Base-by-base conservation (phyloP, 2,797 vertebrate species). In the Schizopygopsis malacanthus region DNA sequence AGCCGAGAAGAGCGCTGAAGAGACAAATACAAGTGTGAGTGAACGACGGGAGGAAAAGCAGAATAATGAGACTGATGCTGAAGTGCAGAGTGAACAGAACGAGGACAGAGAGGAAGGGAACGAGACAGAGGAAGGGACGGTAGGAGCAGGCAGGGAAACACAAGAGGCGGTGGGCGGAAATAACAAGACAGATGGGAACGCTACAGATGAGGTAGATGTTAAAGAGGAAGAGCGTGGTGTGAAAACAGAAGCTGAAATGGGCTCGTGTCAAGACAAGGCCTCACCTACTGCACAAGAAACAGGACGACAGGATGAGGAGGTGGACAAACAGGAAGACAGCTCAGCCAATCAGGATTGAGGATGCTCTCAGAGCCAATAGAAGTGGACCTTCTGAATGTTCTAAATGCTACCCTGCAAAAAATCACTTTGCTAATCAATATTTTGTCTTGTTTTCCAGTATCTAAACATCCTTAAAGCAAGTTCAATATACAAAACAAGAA, bases 191-290 rank as follows among this genome's bases (percentile, higher is more conserved):
- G 85, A 86, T 33, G 13, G 76, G 11, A 89, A 90, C 76, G 81
- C 85, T 78, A 73, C 92, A 79, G 85, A 71, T 2, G 91, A 88
- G 65, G 37, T 33, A 43, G 87, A 84, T n/a, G 83, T 84, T 67
- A 80, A 88, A 73, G 92, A 43, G 28, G 85, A 33, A 77, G 78
- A 73, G 73, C 79, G 18, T 72, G 43, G 52, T 28, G 56, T 70
- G 52, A 75, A 83, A 73, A 80, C 56, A 18, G 59, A 80, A 33
- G 50, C 47, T n/a, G 79, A 45, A 69, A 70, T 47, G 54, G 56
- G 41, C 9, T 28, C 16, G 22, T 18, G 61, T 43, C 18, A 22
- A 33, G 52, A 63, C 73, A 18, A 56, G 70, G 41, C 79, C 28
- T 67, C 28, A 18, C 33, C 63, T 67, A 67, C 15, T 39, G 56